phyloP scores from a whole-genome alignment of 1,140 invertebrate genomes.

The Cherax quadricarinatus region DNA sequence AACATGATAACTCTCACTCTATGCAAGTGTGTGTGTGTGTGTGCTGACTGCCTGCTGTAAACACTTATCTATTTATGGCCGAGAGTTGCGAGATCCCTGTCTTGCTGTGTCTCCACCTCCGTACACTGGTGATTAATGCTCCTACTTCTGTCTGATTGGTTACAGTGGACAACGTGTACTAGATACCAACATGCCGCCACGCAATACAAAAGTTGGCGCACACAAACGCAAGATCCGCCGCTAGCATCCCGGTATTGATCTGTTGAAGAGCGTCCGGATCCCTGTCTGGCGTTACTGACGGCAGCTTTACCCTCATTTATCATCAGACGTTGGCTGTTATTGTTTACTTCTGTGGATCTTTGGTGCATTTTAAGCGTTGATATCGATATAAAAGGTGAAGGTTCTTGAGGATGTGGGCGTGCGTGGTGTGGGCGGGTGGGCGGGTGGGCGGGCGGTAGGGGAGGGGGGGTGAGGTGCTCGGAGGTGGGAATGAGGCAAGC shows the following conservation, averaged over 20 bases:
- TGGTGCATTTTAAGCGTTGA: background rate
- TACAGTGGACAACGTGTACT: background rate
- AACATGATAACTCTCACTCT: background rate
- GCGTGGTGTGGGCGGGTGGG: slow-evolving; percentile 32
- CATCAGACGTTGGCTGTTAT: background rate
- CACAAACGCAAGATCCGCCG: slow-evolving; percentile 61
- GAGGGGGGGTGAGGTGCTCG: background rate
- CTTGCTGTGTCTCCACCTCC: no score
- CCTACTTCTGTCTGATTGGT: background rate
- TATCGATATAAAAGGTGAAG: background rate
- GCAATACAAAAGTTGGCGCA: slow-evolving; percentile 55
- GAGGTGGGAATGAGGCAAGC: slow-evolving; percentile 1
- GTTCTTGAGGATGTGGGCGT: slow-evolving; percentile 21
- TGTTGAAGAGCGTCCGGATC: slow-evolving; percentile 39
- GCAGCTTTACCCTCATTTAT: background rate
- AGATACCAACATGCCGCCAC: slow-evolving; percentile 16
- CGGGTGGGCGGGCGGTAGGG: background rate
- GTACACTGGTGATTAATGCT: background rate
- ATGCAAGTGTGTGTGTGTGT: background rate
- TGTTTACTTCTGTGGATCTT: background rate
- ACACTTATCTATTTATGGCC: no score
- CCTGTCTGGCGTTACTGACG: background rate
- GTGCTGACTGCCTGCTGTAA: no score
- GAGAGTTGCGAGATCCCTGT: no score
- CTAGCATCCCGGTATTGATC: slow-evolving; percentile 62